Base-by-base conservation (phyloP, 2,888 invertebrate species). In the Drosophila neonasuta region DNA sequence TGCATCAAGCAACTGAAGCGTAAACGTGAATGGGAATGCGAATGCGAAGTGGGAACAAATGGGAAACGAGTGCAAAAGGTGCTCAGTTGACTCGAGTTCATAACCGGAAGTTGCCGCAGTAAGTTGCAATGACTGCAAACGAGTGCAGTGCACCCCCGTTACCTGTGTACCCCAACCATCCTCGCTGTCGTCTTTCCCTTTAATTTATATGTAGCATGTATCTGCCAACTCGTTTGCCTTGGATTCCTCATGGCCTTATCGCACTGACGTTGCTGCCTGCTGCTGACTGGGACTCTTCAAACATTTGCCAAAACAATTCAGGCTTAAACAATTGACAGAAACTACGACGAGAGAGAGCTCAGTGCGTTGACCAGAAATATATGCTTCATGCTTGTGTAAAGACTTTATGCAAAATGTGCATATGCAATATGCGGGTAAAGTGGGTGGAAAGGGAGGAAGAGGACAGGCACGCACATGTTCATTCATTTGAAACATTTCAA, bases 401-500 rank as follows among this genome's bases (percentile, higher is more conserved):
- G 36, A 5, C 50, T 57, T 76, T 45, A 62, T 79, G 81, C 78
- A 77, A 80, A 77, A 69, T 78, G 77, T 78, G 77, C 76, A 59
- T 54, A 59, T 54, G 42, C 57, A 55, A 54, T 13, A 65, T 68
- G 82, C 68, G 77, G 78, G 77, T 45, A 2, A 0, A 36, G 7
- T 20, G 29, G 10, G 15, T 2, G 10, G 5, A 1, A 3, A 8
- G 41, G 24, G 4, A 6, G 10, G 24, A 24, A 6, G 24, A 5
- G 24, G 24, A 20, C 24, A 17, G 29, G 45, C 20, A 36, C 46
- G 48, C 55, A 41, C 39, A 30, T 68, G 85, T 60, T 74, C 68
- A 74, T 58, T 85, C 79, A 66, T 48, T 59, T 75, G 79, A 83
- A 87, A 87, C 83, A 87, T 83, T 86, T 87, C 80, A 83, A 87